Base-by-base conservation (phyloP, 1,140 invertebrate species). In the Sminthurides bifidus region DNA sequence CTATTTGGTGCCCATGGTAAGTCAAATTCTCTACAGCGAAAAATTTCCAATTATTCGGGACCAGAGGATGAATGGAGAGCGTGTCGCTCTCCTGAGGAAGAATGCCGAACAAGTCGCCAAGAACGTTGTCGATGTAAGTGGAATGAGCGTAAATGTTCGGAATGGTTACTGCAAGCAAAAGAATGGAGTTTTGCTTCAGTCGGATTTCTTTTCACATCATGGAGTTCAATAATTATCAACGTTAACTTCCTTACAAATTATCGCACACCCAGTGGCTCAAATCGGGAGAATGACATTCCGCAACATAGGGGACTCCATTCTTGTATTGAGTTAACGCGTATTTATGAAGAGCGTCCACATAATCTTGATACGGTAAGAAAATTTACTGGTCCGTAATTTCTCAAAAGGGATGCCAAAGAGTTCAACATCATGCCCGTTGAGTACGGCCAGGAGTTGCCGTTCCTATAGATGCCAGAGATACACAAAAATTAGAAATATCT, bases 391-490 rank as follows among this genome's bases (percentile, higher is more conserved):
- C 35, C 21, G 24, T 63, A 63, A 17, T 52, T 24, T 41, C 31
- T 52, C 1, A 63, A 6, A 31, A 57, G 54, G n/a, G 51, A 24
- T 17, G 58, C 61, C 29, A 63, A 29, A 4, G 58, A 50, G 21
- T 50, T 52, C 1, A 63, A 30, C 5, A 55, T 59, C 4, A 52
- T 24, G 2, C 57, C 54, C 3, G 61, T 63, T 19, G 61, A 63
- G 17, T 63, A 63, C 2, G 61, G 61, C 61, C 61, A 60, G n/a
- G 58, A 60, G 23, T 63, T 63, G 30, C 61, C 61, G 53, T 63
- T 63, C 61, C 61, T 59, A 3, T 12, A 45, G 33, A 44, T 3
- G 2, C 4, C 45, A 40, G 40, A 1, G 26, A 26, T 6, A 27
- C 6, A 23, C 29, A 45, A 8, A 5, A 41, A 41, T 17, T 8